phyloP scores from a whole-genome alignment of 2,797 vertebrate genomes.

The Pipistrellus pipistrellus region DNA sequence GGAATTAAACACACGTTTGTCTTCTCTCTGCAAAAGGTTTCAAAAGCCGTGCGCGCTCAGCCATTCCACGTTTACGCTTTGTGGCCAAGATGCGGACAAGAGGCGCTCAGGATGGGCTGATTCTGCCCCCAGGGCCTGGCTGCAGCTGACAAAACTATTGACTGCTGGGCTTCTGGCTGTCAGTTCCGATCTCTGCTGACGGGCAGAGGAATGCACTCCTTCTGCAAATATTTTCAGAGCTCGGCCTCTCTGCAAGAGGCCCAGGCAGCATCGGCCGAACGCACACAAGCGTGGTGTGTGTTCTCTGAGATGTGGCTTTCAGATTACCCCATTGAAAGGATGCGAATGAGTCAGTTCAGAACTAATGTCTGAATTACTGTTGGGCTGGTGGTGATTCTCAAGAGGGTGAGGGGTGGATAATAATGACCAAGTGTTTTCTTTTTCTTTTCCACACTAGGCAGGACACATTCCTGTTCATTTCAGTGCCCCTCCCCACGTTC shows the following conservation, averaged over 20 bases:
- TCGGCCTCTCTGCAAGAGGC: conserved; percentile 68
- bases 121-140: conserved; percentile 69
- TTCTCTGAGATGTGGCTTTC: conserved; percentile 70
- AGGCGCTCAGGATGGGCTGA: conserved; percentile 48
- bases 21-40: conserved; percentile 60
- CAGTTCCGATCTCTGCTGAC: conserved; percentile 70
- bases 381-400: conserved; percentile 13
- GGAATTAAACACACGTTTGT: conserved; percentile 63
- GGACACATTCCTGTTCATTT: conserved; percentile 41
- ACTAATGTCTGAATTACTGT: conserved; percentile 58
- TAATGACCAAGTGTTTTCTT: background rate
- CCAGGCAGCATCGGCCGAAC: background rate
- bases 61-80: conserved; percentile 29
- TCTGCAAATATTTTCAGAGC: conserved; percentile 82
- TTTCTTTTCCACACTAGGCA: background rate
- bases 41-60: conserved; percentile 52
- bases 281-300: conserved; percentile 74
- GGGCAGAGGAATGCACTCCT: conserved; percentile 77
- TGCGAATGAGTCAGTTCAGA: conserved; percentile 63
- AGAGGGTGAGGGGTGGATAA: conserved; percentile 35
- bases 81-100: conserved; percentile 1
- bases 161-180: conserved; percentile 75
- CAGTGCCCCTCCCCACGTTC: background rate
- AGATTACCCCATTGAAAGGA: conserved; percentile 57
- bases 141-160: conserved; percentile 71